Conservation (phyloP, 2,888 invertebrate species). For the Hydrotaea cyrtoneurina region DNA sequence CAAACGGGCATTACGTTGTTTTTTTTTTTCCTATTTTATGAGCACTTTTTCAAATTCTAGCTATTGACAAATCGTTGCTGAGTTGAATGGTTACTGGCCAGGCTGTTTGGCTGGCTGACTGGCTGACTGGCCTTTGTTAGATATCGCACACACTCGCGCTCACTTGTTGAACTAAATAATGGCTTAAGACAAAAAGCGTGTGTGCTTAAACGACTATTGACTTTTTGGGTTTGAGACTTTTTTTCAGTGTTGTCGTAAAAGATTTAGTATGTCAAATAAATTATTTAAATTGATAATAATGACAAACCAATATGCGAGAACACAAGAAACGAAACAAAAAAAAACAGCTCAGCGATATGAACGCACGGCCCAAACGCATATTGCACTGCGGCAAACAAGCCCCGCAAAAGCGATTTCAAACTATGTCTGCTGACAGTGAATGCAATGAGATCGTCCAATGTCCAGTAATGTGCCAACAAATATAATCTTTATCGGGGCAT, state of each 20-base stretch:
- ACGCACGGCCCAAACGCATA: slow-evolving; percentile 26
- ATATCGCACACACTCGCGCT: slow-evolving; percentile 23
- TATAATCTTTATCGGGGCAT: no score
- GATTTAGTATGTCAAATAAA: slow-evolving; percentile 61
- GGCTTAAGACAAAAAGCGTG: slow-evolving; percentile 5
- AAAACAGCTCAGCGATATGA: neutral
- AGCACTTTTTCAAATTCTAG: slow-evolving; percentile 60
- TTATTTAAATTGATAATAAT: slow-evolving; percentile 61
- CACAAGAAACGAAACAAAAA: no score
- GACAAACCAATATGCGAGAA: slow-evolving; percentile 49
- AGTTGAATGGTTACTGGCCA: slow-evolving; percentile 30
- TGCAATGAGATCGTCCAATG: neutral
- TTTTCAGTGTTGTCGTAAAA: slow-evolving; percentile 34
- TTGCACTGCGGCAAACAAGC: slow-evolving; percentile 3
- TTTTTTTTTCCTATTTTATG: slow-evolving; percentile 23
- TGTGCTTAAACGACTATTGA: slow-evolving; percentile 33
- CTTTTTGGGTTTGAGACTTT: slow-evolving; percentile 28
- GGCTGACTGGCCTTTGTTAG: slow-evolving; percentile 22
- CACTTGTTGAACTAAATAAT: slow-evolving; percentile 36
- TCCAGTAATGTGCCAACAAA: no score
- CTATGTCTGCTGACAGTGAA: neutral
- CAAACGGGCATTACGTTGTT: slow-evolving; percentile 42
- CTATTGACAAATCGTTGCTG: slow-evolving; percentile 64
- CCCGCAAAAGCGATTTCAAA: neutral
- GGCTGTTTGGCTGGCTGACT: slow-evolving; percentile 39